phyloP scores from a whole-genome alignment of 2,113 vertebrate species.

The Plecotus auritus region DNA sequence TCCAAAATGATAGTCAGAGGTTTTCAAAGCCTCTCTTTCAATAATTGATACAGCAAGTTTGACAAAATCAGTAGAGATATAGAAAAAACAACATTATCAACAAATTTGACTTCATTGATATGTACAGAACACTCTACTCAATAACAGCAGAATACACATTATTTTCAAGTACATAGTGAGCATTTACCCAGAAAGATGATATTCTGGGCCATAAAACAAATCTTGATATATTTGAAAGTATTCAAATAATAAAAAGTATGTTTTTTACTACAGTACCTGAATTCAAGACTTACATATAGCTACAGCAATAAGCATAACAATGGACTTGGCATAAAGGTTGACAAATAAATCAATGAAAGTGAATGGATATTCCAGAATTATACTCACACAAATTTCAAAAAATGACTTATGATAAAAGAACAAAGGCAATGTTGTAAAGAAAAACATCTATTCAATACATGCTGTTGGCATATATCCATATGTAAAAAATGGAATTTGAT shows the following conservation, averaged over 20 bases:
- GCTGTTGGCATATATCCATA: not conserved
- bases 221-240: not conserved
- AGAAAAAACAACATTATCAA: not conserved
- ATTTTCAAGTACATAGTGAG: not conserved
- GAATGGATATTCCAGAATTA: not conserved
- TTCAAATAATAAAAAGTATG: not conserved
- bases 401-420: not conserved
- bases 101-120: not conserved
- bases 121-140: not conserved
- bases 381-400: not conserved
- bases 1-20: not conserved
- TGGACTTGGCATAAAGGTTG: not conserved
- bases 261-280: not conserved
- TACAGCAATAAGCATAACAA: not conserved
- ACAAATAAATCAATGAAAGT: not conserved
- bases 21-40: not conserved
- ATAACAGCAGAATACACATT: not conserved
- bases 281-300: not conserved
- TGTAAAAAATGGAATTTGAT: constrained; percentile 7
- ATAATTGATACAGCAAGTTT: not conserved
- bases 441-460: not conserved
- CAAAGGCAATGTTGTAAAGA: not conserved
- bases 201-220: not conserved
- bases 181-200: not conserved
- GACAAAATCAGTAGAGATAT: not conserved